These are phyloP conservation scores for Sus cebifrons DNA, from an alignment of 2,797 vertebrate genomes.

Conservation along the genomic window DNA sequence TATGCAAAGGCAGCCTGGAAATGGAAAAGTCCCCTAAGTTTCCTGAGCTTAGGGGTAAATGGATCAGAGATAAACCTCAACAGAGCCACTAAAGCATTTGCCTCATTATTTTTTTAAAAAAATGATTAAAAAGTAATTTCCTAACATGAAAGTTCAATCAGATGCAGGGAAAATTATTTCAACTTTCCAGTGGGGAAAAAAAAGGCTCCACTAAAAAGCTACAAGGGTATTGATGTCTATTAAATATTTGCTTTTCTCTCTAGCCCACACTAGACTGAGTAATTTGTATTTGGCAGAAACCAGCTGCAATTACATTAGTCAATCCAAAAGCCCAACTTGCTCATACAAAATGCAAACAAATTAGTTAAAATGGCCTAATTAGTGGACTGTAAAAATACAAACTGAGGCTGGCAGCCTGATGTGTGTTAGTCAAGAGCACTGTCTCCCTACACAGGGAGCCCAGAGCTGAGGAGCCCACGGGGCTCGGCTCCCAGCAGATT, in stretches of 20 bases:
- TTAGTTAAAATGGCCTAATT: conserved; percentile 95
- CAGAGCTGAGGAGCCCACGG: background rate
- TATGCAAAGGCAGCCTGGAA: conserved; percentile 29
- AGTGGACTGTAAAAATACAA: conserved; percentile 93
- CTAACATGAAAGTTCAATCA: conserved; percentile 91
- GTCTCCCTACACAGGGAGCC: conserved; percentile 72
- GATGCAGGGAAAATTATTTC: conserved; percentile 91
- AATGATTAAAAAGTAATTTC: conserved; percentile 91
- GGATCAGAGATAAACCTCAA: conserved; percentile 87
- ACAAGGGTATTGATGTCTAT: conserved; percentile 93
- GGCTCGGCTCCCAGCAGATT: conserved; percentile 1
- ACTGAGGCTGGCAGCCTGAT: conserved; percentile 91
- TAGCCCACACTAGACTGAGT: conserved; percentile 92
- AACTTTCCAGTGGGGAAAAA: conserved; percentile 89
- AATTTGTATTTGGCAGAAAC: conserved; percentile 93
- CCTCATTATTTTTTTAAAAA: conserved; percentile 90
- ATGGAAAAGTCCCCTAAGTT: conserved; percentile 33
- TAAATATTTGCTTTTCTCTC: conserved; percentile 95
- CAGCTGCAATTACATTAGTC: conserved; percentile 93
- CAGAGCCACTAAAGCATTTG: conserved; percentile 85
- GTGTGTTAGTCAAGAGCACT: conserved; percentile 86
- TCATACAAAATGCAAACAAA: conserved; percentile 95
- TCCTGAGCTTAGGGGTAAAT: conserved; percentile 78
- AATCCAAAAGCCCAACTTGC: conserved; percentile 94
- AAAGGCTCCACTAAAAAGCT: conserved; percentile 88